Base-by-base conservation (phyloP, 2,113 vertebrate genomes). In the Hypocryptadius cinnamomeus region DNA sequence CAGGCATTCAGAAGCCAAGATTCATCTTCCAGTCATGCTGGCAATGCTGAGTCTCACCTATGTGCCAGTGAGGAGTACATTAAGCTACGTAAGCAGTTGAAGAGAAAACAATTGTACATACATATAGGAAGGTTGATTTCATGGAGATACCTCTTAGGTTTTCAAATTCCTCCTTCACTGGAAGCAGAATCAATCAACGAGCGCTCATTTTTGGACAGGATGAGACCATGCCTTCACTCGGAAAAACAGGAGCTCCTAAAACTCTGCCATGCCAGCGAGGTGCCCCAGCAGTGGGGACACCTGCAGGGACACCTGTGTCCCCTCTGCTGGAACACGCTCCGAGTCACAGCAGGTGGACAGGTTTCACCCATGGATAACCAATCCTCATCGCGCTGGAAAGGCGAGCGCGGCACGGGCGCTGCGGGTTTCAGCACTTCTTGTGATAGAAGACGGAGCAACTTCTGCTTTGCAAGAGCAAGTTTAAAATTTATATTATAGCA, bases 401-500 rank as follows among this genome's bases (percentile, higher is more conserved):
- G 85, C 9, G 3, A 68, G 65, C 1, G 0, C 0, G 0, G n/a
- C 3, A 19, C 77, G 51, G 74, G 60, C 5, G 0, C 61, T 8
- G 4, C 54, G 0, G 1, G 16, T 18, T 72, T 19, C 63, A 45
- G 33, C 21, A 8, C 63, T 72, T 61, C 89, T 89, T 27, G 31
- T 40, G 63, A 76, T 73, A 76, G 74, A 77, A 92, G 92, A 94
- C 1, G 10, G 59, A 89, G 70, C 65, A 87, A 82, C 73, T 93
- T 93, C 72, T 89, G 92, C 35, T 95, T 61, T 19, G 9, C 40
- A 91, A 93, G 70, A 54, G 81, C 85, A 65, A 85, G 89, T 66
- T 94, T 91, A 92, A 85, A 90, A 93, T 96, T 95, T 82, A 66
- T 91, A 90, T 79, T 83, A 77, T 73, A 92, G 87, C 79, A 31